Conservation (phyloP, 2,113 vertebrate genomes). For the Ptychochromis oligacanthus region DNA sequence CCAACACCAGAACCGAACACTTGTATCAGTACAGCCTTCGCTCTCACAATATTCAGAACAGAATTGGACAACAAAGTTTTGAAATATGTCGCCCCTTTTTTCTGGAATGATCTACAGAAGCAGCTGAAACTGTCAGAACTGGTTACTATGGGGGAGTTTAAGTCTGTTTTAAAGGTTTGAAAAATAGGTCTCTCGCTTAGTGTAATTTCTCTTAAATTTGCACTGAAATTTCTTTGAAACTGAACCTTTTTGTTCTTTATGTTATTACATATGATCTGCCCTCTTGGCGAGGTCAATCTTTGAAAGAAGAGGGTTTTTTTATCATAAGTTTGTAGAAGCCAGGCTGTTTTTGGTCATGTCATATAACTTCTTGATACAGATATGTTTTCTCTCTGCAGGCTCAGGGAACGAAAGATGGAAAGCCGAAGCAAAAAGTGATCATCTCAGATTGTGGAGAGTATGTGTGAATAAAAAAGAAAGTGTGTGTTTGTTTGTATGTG, state of each 20-base stretch:
- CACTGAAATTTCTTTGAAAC: no score
- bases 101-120: neutral
- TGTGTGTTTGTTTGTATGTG: neutral
- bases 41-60: neutral
- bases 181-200: no score
- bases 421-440: conserved; percentile 94
- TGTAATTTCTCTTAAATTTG: no score
- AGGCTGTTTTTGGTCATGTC: neutral
- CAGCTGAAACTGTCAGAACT: rapidly evolving
- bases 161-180: neutral
- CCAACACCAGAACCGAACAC: no score
- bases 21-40: no score
- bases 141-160: rapidly evolving
- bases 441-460: conserved; percentile 94
- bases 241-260: no score
- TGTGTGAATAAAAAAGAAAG: conserved; percentile 71
- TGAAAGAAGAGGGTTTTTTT: no score
- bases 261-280: no score
- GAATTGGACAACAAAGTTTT: rapidly evolving
- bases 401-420: conserved; percentile 92
- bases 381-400: conserved; percentile 76
- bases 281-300: no score
- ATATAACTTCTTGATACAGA: neutral
- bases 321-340: no score
- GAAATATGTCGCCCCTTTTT: neutral